phyloP scores from a whole-genome alignment of 2,797 vertebrate genomes.

The Botia almorhae region DNA sequence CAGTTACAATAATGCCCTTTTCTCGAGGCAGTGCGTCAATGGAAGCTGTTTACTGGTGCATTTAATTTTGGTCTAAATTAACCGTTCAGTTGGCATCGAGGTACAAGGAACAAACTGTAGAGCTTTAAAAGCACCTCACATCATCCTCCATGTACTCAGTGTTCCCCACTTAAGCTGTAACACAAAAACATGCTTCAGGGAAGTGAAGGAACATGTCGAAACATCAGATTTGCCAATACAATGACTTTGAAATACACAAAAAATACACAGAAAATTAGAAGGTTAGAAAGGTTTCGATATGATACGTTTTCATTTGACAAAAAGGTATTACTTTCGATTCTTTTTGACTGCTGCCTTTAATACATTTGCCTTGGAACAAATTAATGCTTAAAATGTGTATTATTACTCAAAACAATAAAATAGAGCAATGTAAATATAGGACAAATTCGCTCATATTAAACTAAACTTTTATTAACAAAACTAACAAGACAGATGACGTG shows the following conservation, averaged over 20 bases:
- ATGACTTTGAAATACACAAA: background rate
- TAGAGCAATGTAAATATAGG: no score
- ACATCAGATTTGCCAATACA: background rate
- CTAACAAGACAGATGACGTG: no score
- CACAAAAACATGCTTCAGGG: background rate
- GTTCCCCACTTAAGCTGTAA: background rate
- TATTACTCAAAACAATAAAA: no score
- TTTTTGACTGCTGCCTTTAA: no score
- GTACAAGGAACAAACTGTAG: background rate
- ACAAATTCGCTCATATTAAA: no score
- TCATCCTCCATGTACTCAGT: background rate
- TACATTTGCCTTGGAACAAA: no score
- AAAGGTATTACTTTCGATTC: no score
- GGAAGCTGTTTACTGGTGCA: background rate
- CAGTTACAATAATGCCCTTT: constrained; percentile 27
- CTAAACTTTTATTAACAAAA: no score
- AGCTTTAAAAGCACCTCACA: background rate
- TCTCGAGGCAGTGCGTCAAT: background rate
- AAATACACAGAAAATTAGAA: background rate
- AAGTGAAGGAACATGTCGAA: background rate
- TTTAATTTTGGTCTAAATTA: background rate
- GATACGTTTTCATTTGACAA: background rate
- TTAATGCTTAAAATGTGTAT: no score
- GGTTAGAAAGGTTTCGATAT: background rate
- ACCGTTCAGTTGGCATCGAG: constrained; percentile 4